A percentile compares a stretch with the other conserved stretches of the same genome.
Evolutionary conservation across 2,113 vertebrate species (phyloP).

Genomic region (Rhagologus leucostigma): DNA sequence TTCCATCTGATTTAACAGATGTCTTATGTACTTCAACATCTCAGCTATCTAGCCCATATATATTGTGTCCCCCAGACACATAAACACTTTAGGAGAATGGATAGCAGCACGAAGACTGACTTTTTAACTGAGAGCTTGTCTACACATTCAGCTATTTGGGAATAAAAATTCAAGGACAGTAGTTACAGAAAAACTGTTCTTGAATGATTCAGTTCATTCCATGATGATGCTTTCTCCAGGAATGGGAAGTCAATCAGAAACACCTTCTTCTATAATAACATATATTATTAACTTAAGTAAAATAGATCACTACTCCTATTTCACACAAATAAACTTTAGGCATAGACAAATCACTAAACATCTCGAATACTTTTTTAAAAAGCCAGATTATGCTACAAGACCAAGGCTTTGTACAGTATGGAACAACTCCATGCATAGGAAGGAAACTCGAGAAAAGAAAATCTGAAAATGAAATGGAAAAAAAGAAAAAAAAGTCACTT

Average conservation of each 20-base stretch:
- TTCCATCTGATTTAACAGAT: slow-evolving; percentile 34
- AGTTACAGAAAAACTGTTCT: background rate
- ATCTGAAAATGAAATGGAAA: background rate
- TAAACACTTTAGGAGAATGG: slow-evolving; percentile 18
- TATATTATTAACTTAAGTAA: background rate
- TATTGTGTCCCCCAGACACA: background rate
- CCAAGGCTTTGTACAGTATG: background rate
- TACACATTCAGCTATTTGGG: background rate
- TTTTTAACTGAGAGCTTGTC: slow-evolving; percentile 19
- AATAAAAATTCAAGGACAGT: slow-evolving; percentile 37
- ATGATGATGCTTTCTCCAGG: background rate
- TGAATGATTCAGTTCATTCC: background rate
- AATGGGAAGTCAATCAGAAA: background rate
- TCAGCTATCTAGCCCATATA: background rate
- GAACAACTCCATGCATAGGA: background rate
- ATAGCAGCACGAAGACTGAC: background rate
- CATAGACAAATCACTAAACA: background rate
- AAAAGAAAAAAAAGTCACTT: background rate
- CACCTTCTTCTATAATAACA: background rate
- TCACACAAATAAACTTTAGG: background rate
- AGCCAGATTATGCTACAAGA: background rate
- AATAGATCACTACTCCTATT: background rate
- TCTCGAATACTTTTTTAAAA: background rate
- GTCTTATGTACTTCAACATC: slow-evolving; percentile 4
- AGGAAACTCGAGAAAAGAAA: background rate